These are phyloP conservation scores for Lepidocolaptes lacrymiger DNA, from an alignment of 2,797 vertebrate genomes.

Conservation along the genomic window DNA sequence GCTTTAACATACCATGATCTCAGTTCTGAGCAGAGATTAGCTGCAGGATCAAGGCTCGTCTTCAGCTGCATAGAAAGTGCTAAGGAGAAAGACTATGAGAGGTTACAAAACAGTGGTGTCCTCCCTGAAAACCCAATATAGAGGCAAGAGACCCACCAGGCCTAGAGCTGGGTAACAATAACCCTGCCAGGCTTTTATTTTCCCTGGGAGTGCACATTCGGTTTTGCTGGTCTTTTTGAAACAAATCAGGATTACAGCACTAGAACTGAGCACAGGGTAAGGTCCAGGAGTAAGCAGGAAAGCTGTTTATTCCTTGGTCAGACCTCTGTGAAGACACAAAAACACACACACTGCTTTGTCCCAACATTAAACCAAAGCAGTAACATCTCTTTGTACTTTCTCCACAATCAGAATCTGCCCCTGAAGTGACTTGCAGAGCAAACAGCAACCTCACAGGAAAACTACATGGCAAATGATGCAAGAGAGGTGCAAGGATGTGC, in stretches of 20 bases:
- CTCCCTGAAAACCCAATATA: neutral
- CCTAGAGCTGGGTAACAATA: neutral
- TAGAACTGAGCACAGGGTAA: neutral
- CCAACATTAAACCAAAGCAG: neutral
- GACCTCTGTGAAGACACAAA: neutral
- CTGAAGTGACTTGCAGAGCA: neutral
- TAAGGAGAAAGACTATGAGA: neutral
- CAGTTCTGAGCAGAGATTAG: neutral
- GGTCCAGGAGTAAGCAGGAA: neutral
- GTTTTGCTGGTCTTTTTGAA: neutral
- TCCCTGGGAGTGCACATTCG: neutral
- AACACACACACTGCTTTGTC: rapidly evolving
- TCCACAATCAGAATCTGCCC: neutral
- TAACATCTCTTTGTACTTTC: neutral
- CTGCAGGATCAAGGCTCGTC: neutral
- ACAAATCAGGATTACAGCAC: neutral
- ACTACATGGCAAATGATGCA: neutral
- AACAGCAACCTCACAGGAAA: neutral
- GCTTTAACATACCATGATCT: neutral
- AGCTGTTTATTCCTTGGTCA: neutral
- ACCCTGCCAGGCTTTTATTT: neutral
- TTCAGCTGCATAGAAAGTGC: neutral
- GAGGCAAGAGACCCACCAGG: neutral
- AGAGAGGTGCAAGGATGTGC: neutral
- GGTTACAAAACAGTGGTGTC: neutral